These are phyloP conservation scores for Canis aureus DNA, from an alignment of 2,113 vertebrate species.

Conservation along the genomic window DNA sequence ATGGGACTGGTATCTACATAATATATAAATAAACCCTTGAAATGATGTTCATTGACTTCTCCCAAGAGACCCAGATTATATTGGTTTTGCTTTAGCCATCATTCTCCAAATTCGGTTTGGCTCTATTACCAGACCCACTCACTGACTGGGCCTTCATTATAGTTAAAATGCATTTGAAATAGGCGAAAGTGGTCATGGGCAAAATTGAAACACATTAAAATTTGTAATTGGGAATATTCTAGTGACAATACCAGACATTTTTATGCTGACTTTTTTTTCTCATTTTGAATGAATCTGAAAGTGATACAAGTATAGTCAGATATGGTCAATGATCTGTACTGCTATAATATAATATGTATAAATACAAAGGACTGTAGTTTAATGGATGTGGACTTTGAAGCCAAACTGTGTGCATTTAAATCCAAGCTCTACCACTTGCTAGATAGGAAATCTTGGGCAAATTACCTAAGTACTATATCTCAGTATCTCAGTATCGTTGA, in stretches of 20 bases:
- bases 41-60: background rate
- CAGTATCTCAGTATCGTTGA: background rate
- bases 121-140: background rate
- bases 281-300: conserved; percentile 29
- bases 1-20: background rate
- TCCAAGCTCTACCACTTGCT: background rate
- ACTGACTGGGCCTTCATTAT: background rate
- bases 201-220: background rate
- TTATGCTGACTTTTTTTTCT: conserved; percentile 3
- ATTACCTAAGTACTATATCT: background rate
- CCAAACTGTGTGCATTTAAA: background rate
- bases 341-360: background rate
- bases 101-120: conserved; percentile 21
- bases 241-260: background rate
- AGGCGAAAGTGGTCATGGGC: background rate
- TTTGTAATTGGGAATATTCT: background rate
- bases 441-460: background rate
- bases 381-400: background rate
- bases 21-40: background rate
- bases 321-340: background rate
- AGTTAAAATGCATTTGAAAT: conserved; percentile 25
- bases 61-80: background rate
- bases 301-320: background rate
- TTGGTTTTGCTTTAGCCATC: background rate
- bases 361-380: background rate